A percentile compares a stretch with the other conserved stretches of the same genome.
phyloP scores from a whole-genome alignment of 2,113 vertebrate genomes.

The Fulmarus glacialis region DNA sequence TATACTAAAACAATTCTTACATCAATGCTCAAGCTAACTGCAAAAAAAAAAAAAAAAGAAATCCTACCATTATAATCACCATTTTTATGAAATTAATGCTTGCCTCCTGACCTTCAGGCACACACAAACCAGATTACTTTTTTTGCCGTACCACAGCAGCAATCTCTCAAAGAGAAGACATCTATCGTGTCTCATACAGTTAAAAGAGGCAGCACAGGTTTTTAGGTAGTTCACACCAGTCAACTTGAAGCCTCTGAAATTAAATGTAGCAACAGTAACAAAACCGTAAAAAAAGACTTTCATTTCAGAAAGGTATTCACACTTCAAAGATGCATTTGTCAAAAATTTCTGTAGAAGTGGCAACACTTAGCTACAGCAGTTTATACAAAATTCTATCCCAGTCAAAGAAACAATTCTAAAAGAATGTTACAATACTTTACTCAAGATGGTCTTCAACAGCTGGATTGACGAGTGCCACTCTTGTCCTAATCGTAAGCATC shows the following conservation, averaged over 20 bases:
- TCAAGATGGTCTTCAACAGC: neutral
- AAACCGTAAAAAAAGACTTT: neutral
- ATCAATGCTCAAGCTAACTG: neutral
- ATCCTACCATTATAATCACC: neutral
- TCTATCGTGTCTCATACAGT: neutral
- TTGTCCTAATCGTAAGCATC: neutral
- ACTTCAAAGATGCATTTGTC: neutral
- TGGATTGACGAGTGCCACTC: neutral
- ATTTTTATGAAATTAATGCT: neutral
- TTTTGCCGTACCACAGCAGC: neutral
- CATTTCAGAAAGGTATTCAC: neutral
- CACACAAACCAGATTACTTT: neutral
- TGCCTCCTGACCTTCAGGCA: neutral
- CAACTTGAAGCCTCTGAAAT: slow-evolving; percentile 21
- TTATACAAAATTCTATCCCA: neutral
- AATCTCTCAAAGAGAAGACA: neutral
- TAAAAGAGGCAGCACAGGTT: neutral
- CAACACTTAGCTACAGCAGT: neutral
- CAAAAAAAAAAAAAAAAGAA: neutral
- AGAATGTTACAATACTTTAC: neutral
- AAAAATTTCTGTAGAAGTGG: neutral
- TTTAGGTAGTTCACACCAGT: neutral
- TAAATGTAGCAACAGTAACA: neutral
- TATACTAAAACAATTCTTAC: neutral
- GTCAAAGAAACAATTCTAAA: neutral